Base-by-base conservation (phyloP, 2,797 vertebrate species). In the Diceros bicornis region DNA sequence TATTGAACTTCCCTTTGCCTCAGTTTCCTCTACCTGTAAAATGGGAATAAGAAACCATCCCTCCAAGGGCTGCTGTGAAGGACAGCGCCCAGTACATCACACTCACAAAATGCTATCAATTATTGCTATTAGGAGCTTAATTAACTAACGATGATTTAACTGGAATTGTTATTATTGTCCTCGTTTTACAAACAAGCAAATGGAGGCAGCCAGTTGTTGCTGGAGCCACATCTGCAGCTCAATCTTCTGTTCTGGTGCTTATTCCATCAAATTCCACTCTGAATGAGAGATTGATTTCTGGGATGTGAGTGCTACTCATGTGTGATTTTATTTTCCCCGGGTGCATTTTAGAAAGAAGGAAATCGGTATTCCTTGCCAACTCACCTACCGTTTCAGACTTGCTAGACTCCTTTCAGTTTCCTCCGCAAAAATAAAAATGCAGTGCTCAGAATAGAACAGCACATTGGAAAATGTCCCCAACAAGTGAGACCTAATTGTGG, bases 281-380 rank as follows among this genome's bases (percentile, higher is more conserved):
- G 81, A 94, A 90, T 0, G 0, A 37, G 52, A 78, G 81, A 91
- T 71, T 69, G 90, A 74, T 77, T 91, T 94, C 84, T 21, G 55
- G 66, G 50, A 21, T 34, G 25, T 71, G 57, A 41, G 32, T 74
- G 62, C 62, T 25, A 6, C 55, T 77, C 1, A 1, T 23, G 18
- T 77, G 64, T 90, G 64, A 87, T 92, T 95, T 97, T 88, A 75
- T 95, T 91, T 94, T 75, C 78, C 88, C 52, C 64, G 57, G 71
- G 72, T 79, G 75, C 88, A 61, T 94, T 96, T 92, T 71, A 91
- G 94, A 88, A 94, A 96, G 72, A 93, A 97, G 57, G 77, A 96
- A 57, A 88, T 93, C 77, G 34, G 93, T 91, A 75, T 91, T 96
- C 81, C 71, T 84, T 29, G 17, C 84, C 92, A 79, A 89, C 81